Base-by-base conservation (phyloP, 1,140 invertebrate genomes). In the Leptopilina boulardi region DNA sequence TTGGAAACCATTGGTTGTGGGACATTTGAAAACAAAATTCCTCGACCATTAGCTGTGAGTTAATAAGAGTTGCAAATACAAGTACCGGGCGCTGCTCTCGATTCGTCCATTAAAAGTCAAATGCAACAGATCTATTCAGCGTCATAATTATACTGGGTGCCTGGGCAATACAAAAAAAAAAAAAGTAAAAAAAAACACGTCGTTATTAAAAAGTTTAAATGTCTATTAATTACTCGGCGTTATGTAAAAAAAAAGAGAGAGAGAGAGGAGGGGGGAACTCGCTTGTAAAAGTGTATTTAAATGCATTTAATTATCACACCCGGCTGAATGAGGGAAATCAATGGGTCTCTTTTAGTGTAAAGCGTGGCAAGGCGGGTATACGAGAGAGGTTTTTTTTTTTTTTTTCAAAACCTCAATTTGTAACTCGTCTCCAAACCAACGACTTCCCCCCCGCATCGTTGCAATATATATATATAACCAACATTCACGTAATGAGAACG, bases 141-240 rank as follows among this genome's bases (percentile, higher is more conserved):
- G 80, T 56, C 81, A 86, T 88, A 89, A 89, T 89, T 89, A 85
- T 78, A 78, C 73, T 77, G 76, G 72, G 77, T 71, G 83, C 77
- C 73, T 8, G 47, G 78, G 77, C 71, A 44, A 72, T 42, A 78
- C 78, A 71, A 81, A 73, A 74, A 83, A 87, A 87, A 89, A 88
- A 88, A 87, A 88, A 73, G 75, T 83, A 87, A 87, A 89, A 88
- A 88, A 87, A 88, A 88, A 87, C 80, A 79, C 83, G 83, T 85
- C 86, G 86, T 89, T 88, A 89, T 89, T 88, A 89, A 90, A 89
- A 88, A 89, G 82, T 89, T 89, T 89, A 87, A 89, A 89, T 89
- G 84, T 89, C 86, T 86, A 89, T 88, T 89, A 89, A 90, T 90
- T 89, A 89, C 87, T 86, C 76, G 82, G 76, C 77, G 85, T 86